These are phyloP conservation scores for Cotesia typhae DNA, from an alignment of 1,140 invertebrate genomes.

Conservation along the genomic window DNA sequence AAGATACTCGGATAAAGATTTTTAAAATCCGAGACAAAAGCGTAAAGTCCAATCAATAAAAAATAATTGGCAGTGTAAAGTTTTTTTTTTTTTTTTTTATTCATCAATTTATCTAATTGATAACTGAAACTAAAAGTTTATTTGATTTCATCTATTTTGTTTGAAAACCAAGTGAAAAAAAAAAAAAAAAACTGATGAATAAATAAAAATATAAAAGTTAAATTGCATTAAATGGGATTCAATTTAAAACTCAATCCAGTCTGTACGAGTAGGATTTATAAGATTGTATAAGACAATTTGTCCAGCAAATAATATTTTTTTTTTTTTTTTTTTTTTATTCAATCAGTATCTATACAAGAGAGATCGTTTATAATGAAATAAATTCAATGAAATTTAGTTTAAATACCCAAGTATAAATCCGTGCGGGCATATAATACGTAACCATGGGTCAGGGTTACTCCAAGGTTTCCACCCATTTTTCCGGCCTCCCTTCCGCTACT, in stretches of 20 bases:
- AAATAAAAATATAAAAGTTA: too few species aligned
- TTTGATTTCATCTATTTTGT: too few species aligned
- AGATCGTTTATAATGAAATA: not conserved
- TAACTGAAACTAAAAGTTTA: too few species aligned
- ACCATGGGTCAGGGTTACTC: constrained; percentile 38
- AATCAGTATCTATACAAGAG: not conserved
- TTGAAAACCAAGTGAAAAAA: too few species aligned
- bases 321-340: constrained; percentile 1
- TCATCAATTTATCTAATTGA: not conserved
- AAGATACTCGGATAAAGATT: constrained; percentile 21
- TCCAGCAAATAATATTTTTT: not conserved
- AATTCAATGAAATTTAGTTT: constrained; percentile 21
- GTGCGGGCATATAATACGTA: constrained; percentile 9
- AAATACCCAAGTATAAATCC: constrained; percentile 20
- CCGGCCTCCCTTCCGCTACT: constrained; percentile 16
- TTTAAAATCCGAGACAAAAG: not conserved
- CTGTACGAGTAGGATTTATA: not conserved
- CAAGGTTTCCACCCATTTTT: constrained; percentile 34
- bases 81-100: too few species aligned
- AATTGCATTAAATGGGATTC: too few species aligned
- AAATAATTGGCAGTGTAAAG: too few species aligned
- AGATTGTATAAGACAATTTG: constrained; percentile 5
- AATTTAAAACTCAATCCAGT: too few species aligned
- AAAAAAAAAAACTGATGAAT: too few species aligned
- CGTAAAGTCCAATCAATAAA: too few species aligned